Evolutionary conservation across 1,140 invertebrate genomes (phyloP), one percentile per base, ranked within the genome.

Genomic region (Pachypeltis micranthus): DNA sequence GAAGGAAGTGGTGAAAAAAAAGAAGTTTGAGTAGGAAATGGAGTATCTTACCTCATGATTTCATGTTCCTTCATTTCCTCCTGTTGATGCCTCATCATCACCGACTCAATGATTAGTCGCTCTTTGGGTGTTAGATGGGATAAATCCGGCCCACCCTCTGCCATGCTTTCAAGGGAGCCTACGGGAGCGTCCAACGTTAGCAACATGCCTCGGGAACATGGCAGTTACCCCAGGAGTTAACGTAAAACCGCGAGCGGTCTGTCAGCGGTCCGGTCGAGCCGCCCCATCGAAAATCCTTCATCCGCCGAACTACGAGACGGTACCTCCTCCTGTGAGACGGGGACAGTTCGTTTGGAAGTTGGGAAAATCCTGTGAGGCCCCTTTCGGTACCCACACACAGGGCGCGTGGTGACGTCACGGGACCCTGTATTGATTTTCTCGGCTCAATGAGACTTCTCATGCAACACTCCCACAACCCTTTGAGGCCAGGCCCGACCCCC

Each of bases 81-180:
- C 75, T 93, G 90, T 76, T 90, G 88, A 77, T 98, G 95, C 67
- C 96, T 81, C 80, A 93, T 85, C 79, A 98, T 90, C 69, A 99
- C 96, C 71, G 86, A 85, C 77, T 97, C 91, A 76, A 99, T 98
- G 80, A 98, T 96, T 77, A 87, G 86, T 74, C 95, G 83, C 80
- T 98, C 96, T 77, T 98, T 93, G 71, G 92, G 88, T 70, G 93
- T 98, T 72, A 98, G 86, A 79, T 98, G 94, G 73, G 92, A 96
- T 71, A 99, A 84, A 82, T 98, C 95, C 69, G 94, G 94, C 26
- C 56, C 63, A 28, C 54, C 59, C 44, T 64, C 63, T 55, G 63
- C 63, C 63, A 65, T 65, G 29, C 57, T 59, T 31, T 59, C 29
- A 59, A 59, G 57, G 57, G 57, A 59, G 57, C 29, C 57, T 59